Conservation (phyloP, 2,888 invertebrate species). For the Chirona hameri region DNA sequence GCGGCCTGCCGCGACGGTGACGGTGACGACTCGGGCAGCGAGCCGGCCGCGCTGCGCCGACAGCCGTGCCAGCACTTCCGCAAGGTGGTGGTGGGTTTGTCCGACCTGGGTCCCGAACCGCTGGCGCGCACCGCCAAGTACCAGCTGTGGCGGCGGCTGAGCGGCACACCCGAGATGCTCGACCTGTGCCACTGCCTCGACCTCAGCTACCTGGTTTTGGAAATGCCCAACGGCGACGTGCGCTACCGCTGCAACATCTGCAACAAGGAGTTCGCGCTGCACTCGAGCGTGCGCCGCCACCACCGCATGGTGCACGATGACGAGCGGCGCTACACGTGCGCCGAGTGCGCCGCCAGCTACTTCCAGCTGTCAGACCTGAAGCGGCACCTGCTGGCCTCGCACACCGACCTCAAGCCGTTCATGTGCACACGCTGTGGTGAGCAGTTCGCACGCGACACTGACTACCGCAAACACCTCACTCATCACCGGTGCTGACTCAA, state of each 20-base stretch:
- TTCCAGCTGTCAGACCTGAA: constrained; percentile 27
- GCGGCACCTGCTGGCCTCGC: constrained; percentile 29
- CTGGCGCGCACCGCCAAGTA: constrained; percentile 3
- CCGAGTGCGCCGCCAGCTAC: constrained; percentile 2
- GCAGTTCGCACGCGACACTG: not conserved
- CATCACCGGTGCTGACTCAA: not conserved
- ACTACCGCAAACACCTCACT: not conserved
- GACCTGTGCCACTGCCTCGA: not conserved
- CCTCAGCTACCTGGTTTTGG: not conserved
- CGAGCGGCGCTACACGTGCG: constrained; percentile 28
- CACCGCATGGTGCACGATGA: constrained; percentile 29
- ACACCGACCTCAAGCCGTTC: constrained; percentile 23
- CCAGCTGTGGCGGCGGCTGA: constrained; percentile 9
- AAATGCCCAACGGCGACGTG: not conserved
- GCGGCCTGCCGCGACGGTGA: not conserved
- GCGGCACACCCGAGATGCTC: not conserved
- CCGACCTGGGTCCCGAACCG: constrained; percentile 26
- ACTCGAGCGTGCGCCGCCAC: constrained; percentile 23
- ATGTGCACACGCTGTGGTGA: not conserved
- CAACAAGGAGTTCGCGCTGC: not conserved
- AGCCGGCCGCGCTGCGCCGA: not conserved
- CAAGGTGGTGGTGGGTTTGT: not conserved
- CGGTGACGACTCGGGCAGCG: not conserved
- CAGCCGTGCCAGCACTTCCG: constrained; percentile 1
- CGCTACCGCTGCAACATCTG: not conserved